phyloP scores from a whole-genome alignment of 2,113 vertebrate species.

The Acinonyx jubatus region DNA sequence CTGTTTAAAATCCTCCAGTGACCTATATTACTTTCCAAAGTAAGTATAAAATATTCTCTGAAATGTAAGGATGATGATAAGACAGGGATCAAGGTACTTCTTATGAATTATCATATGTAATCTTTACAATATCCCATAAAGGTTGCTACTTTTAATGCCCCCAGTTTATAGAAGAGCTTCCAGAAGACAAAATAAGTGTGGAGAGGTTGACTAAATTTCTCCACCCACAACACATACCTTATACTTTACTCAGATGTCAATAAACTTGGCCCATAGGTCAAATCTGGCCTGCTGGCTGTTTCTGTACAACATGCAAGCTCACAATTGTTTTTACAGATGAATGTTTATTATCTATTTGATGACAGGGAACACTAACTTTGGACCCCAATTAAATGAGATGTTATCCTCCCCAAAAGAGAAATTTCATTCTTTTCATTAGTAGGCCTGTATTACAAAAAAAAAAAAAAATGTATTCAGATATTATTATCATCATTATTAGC shows the following conservation, averaged over 20 bases:
- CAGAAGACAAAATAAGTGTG: neutral
- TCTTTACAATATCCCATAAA: neutral
- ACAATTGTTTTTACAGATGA: neutral
- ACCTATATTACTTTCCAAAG: neutral
- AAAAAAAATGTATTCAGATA: neutral
- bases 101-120: neutral
- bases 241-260: neutral
- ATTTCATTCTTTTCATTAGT: neutral
- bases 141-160: neutral
- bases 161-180: neutral
- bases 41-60: conserved; percentile 26
- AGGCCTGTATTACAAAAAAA: neutral
- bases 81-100: neutral
- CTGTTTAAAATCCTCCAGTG: neutral
- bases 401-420: neutral
- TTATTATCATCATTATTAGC: neutral
- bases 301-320: neutral
- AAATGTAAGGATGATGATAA: conserved; percentile 15
- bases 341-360: neutral
- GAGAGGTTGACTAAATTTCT: neutral
- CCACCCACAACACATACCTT: neutral
- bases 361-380: neutral
- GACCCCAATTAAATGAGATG: neutral
- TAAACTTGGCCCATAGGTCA: neutral
- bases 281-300: neutral